Conservation (phyloP, 2,888 invertebrate genomes). For the Aquatica leii region DNA sequence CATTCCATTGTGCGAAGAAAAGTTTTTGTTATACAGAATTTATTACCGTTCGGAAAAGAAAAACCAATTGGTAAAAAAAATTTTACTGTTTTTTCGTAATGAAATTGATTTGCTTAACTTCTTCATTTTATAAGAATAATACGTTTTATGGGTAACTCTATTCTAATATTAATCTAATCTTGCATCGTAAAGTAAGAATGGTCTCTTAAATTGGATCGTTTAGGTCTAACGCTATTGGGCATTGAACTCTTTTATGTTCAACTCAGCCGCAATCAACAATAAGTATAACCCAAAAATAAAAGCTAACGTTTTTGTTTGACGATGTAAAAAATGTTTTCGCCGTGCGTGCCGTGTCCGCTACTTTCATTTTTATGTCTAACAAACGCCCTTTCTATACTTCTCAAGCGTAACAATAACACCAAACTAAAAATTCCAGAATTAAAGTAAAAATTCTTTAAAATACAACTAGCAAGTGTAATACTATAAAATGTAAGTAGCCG, state of each 20-base stretch:
- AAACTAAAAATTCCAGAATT: too few species aligned
- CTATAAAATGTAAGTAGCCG: too few species aligned
- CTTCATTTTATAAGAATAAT: conserved; percentile 19
- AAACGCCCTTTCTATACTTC: too few species aligned
- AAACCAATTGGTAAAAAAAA: background rate
- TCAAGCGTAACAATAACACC: too few species aligned
- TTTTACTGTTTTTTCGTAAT: background rate
- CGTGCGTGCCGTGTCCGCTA: too few species aligned
- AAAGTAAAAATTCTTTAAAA: too few species aligned
- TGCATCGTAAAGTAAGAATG: conserved; percentile 29
- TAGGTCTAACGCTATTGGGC: conserved; percentile 29
- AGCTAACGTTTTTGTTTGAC: conserved; percentile 23
- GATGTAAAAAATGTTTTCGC: background rate
- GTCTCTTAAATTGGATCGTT: conserved; percentile 32
- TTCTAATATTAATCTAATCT: conserved; percentile 31
- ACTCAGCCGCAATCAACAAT: conserved; percentile 28
- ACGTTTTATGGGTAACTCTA: conserved; percentile 29
- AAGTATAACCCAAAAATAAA: conserved; percentile 21
- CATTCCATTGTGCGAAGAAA: too few species aligned
- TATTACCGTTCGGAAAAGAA: too few species aligned
- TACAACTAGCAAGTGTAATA: too few species aligned
- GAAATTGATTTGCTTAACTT: conserved; percentile 24
- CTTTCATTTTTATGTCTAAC: too few species aligned
- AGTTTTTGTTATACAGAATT: too few species aligned
- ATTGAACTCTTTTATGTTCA: conserved; percentile 25